These are phyloP conservation scores for Eupleurogrammus muticus DNA, from an alignment of 2,797 vertebrate species.

Conservation along the genomic window DNA sequence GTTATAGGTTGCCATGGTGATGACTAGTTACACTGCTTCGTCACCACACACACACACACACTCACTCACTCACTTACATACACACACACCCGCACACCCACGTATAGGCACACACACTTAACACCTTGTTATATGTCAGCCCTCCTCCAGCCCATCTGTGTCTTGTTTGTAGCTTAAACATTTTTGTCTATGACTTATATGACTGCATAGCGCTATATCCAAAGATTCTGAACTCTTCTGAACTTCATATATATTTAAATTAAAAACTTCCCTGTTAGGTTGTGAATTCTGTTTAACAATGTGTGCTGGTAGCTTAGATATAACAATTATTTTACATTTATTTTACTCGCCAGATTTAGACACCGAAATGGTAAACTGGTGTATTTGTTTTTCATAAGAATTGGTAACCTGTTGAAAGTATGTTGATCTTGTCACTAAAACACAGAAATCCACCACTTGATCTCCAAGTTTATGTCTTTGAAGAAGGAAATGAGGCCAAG, in stretches of 20 bases:
- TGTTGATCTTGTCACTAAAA: too few relatives aligned
- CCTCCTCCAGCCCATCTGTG: conserved; percentile 79
- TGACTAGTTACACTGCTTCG: conserved; percentile 61
- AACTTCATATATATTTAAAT: neutral
- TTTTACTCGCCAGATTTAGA: too few relatives aligned
- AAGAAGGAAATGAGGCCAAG: neutral
- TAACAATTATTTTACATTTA: too few relatives aligned
- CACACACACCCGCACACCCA: conserved; percentile 14
- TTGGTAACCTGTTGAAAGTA: too few relatives aligned
- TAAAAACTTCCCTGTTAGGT: neutral
- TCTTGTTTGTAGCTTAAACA: conserved; percentile 56
- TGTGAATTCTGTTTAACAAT: too few relatives aligned
- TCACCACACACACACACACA: conserved; percentile 41
- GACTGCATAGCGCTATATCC: conserved; percentile 21
- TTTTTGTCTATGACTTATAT: conserved; percentile 19
- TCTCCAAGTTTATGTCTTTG: neutral
- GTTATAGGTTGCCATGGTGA: conserved; percentile 64
- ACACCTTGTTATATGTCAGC: conserved; percentile 70
- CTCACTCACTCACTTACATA: conserved; percentile 12
- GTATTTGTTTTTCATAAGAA: neutral
- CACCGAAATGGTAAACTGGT: too few relatives aligned
- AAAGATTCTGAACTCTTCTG: conserved; percentile 6
- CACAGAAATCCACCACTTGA: neutral
- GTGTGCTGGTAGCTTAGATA: too few relatives aligned
- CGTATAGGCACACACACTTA: conserved; percentile 38